A percentile compares a stretch with the other conserved stretches of the same genome.
phyloP scores from a whole-genome alignment of 1,140 invertebrate species.

The Bathynomus jamesi region DNA sequence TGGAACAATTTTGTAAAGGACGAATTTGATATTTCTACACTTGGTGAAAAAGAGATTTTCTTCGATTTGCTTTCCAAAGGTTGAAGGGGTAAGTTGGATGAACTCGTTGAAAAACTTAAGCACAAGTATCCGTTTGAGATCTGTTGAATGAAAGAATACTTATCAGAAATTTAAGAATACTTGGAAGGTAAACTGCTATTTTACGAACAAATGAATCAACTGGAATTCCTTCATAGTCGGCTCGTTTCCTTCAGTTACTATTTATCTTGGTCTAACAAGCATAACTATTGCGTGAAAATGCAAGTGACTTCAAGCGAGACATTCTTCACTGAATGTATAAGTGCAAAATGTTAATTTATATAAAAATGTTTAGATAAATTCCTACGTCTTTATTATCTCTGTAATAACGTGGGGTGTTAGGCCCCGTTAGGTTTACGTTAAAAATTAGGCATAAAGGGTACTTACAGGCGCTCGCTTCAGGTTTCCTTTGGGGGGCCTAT shows the following conservation, averaged over 20 bases:
- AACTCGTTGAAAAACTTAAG: neutral
- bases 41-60: neutral
- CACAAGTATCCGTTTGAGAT: neutral
- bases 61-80: neutral
- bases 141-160: neutral
- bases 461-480: no score
- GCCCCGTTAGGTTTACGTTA: no score
- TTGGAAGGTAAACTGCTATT: neutral
- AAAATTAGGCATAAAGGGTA: no score
- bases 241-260: neutral
- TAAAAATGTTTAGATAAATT: no score
- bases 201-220: neutral
- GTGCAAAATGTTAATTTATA: no score
- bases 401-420: no score
- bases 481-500: no score
- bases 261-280: no score
- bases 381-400: no score
- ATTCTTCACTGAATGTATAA: no score
- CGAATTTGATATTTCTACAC: neutral
- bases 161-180: neutral
- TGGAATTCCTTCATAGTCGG: neutral
- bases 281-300: no score
- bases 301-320: no score
- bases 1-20: neutral
- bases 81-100: neutral